These are phyloP conservation scores for Xanthostigma xanthostigma DNA, from an alignment of 2,888 invertebrate species.

Conservation along the genomic window DNA sequence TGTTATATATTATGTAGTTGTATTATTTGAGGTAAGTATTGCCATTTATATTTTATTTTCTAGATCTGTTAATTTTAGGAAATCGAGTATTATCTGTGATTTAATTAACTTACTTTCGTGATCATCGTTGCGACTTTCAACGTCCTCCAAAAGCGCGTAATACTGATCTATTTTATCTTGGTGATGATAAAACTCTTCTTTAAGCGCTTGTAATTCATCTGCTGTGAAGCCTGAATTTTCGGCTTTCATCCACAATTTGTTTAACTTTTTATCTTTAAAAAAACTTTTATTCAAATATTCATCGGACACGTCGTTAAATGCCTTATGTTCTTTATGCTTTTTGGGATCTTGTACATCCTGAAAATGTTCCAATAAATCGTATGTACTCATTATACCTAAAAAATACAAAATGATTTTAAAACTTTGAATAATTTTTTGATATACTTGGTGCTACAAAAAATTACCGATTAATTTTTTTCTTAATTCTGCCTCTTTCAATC, in stretches of 20 bases:
- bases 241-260: constrained; percentile 80
- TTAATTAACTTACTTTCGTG: constrained; percentile 41
- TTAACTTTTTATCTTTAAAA: constrained; percentile 81
- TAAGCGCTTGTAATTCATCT: constrained; percentile 65
- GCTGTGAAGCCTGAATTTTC: constrained; percentile 74
- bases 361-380: constrained; percentile 66
- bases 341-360: constrained; percentile 46
- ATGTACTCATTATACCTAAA: constrained; percentile 54
- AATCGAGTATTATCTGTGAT: too few relatives aligned
- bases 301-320: constrained; percentile 33
- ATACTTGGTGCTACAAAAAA: not conserved
- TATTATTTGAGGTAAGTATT: too few relatives aligned
- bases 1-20: too few relatives aligned
- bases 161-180: constrained; percentile 88
- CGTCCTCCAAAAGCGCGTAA: constrained; percentile 58
- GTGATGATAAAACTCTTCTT: constrained; percentile 82
- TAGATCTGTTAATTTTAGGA: too few relatives aligned
- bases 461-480: constrained; percentile 57
- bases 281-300: constrained; percentile 56
- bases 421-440: constrained; percentile 20
- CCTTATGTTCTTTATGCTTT: constrained; percentile 39
- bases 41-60: too few relatives aligned
- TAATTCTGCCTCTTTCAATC: constrained; percentile 64
- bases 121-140: constrained; percentile 42
- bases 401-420: too few relatives aligned